These are phyloP conservation scores for Oreohelix idahoensis DNA, from an alignment of 1,140 invertebrate genomes.

Conservation along the genomic window DNA sequence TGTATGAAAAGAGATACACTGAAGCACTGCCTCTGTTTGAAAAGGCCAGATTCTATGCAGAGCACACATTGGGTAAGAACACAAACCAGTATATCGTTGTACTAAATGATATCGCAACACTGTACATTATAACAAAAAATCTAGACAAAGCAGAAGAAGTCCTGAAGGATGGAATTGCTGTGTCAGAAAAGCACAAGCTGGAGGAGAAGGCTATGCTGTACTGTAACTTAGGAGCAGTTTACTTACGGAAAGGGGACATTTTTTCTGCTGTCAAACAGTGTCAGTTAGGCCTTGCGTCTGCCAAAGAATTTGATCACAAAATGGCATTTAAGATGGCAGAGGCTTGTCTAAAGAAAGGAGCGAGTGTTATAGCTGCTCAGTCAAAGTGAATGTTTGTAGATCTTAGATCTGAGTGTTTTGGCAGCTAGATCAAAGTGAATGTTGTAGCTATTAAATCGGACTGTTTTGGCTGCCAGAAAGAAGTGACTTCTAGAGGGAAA, in stretches of 20 bases:
- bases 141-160: conserved; percentile 81
- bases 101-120: conserved; percentile 88
- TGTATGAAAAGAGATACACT: conserved; percentile 77
- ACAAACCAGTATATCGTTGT: conserved; percentile 83
- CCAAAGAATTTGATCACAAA: conserved; percentile 78
- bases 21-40: conserved; percentile 81
- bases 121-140: conserved; percentile 80
- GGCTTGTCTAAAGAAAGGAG: conserved; percentile 56
- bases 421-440: too few species aligned
- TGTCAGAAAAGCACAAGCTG: conserved; percentile 79
- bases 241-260: conserved; percentile 81
- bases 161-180: conserved; percentile 81
- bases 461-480: too few species aligned
- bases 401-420: too few species aligned
- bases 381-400: background rate
- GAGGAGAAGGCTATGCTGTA: conserved; percentile 80
- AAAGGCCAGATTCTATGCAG: conserved; percentile 81
- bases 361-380: background rate
- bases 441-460: too few species aligned
- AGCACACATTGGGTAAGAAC: conserved; percentile 79
- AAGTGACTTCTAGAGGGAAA: too few species aligned
- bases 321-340: conserved; percentile 73
- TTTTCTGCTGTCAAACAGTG: conserved; percentile 83
- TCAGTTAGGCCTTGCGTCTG: conserved; percentile 80
- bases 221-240: conserved; percentile 87